Percentiles rank a stretch among this genome's conserved stretches.
Evolutionary conservation across 2,113 vertebrate species (phyloP).

Genomic region (Sterrhoptilus dennistouni): DNA sequence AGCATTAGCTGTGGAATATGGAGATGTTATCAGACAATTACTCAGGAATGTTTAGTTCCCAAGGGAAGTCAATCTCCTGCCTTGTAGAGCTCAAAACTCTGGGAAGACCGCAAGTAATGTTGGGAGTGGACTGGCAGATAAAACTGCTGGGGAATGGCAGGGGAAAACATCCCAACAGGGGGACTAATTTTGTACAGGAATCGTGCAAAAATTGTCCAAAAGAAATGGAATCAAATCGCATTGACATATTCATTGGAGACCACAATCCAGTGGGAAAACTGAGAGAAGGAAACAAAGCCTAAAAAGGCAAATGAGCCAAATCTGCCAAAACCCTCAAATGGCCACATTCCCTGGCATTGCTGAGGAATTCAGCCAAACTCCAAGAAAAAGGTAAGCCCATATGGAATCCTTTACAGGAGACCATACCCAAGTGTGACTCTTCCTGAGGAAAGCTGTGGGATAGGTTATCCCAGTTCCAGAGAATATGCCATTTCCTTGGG

Average conservation of each 20-base stretch:
- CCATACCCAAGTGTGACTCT: not conserved
- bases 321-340: not conserved
- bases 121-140: not conserved
- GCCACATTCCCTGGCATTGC: not conserved
- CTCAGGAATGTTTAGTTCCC: not conserved
- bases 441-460: not conserved
- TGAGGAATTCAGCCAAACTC: not conserved
- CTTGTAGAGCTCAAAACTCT: not conserved
- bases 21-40: not conserved
- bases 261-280: not conserved
- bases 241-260: not conserved
- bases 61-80: not conserved
- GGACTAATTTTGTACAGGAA: fast-evolving
- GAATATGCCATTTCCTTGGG: not conserved
- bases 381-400: not conserved
- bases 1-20: not conserved
- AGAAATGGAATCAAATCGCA: not conserved
- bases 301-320: not conserved
- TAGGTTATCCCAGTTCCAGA: not conserved
- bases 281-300: not conserved
- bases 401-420: not conserved
- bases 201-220: not conserved
- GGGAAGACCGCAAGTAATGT: not conserved
- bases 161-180: not conserved
- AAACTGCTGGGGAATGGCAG: not conserved